phyloP scores from a whole-genome alignment of 2,888 invertebrate genomes.

The Orchestes rusci region DNA sequence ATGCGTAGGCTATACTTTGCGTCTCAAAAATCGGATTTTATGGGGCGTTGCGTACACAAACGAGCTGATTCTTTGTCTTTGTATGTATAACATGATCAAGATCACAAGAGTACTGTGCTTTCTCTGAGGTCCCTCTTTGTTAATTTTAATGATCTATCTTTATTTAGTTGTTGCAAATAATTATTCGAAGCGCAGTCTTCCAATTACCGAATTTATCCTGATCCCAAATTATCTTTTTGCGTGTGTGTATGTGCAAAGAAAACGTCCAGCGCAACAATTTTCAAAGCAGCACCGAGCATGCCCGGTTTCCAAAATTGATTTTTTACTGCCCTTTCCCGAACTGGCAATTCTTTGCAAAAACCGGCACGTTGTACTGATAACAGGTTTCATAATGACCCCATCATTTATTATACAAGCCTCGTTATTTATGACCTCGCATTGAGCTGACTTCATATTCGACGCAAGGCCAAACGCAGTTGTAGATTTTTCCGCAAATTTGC shows the following conservation, averaged over 20 bases:
- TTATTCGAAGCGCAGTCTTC: too few species aligned
- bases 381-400: constrained; percentile 36
- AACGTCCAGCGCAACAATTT: constrained; percentile 18
- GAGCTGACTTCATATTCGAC: constrained; percentile 27
- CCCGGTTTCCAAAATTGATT: constrained; percentile 35
- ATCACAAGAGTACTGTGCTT: too few species aligned
- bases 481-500: constrained; percentile 26
- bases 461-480: constrained; percentile 18
- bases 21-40: constrained; percentile 19
- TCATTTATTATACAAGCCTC: constrained; percentile 35
- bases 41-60: constrained; percentile 14
- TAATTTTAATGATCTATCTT: too few species aligned
- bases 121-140: too few species aligned
- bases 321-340: constrained; percentile 38
- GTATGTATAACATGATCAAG: too few species aligned
- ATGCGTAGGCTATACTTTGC: constrained; percentile 20
- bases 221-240: constrained; percentile 17
- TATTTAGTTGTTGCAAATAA: too few species aligned
- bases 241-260: constrained; percentile 16
- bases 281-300: constrained; percentile 30
- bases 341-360: constrained; percentile 38
- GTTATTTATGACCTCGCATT: constrained; percentile 34
- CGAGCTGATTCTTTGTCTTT: constrained; percentile 10
- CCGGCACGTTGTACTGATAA: constrained; percentile 34
- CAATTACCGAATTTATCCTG: constrained; percentile 18